Conservation (phyloP, 1,140 invertebrate species). For the Paraescarpia echinospica region DNA sequence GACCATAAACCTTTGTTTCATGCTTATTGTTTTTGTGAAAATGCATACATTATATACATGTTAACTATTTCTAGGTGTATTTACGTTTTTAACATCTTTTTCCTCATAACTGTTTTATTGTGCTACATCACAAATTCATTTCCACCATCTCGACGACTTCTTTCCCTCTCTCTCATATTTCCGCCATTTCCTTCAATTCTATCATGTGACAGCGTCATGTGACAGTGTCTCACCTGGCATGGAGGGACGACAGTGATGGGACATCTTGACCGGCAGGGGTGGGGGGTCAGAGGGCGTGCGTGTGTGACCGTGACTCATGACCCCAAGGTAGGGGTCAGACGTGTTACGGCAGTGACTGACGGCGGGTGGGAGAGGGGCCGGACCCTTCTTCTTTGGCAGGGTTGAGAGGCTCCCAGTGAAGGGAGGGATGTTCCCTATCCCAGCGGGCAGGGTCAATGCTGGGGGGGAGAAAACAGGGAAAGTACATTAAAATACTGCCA, state of each 20-base stretch:
- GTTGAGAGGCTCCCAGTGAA: slow-evolving; percentile 82
- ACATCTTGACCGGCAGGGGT: slow-evolving; percentile 27
- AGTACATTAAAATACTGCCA: neutral
- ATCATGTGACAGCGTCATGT: neutral
- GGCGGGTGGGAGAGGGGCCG: slow-evolving; percentile 40
- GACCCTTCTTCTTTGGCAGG: slow-evolving; percentile 67
- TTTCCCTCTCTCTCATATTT: too few species aligned
- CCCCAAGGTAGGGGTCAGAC: slow-evolving; percentile 57
- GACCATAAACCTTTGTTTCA: too few species aligned
- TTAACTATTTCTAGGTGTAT: too few species aligned
- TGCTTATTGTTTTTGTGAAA: too few species aligned
- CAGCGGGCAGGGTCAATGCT: neutral
- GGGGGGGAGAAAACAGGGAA: neutral
- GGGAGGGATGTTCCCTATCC: neutral
- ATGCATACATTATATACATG: too few species aligned
- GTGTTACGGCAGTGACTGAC: slow-evolving; percentile 29
- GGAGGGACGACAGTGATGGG: neutral
- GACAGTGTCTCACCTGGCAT: neutral
- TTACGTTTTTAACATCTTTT: too few species aligned
- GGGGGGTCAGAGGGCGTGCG: slow-evolving; percentile 71
- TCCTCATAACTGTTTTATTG: too few species aligned
- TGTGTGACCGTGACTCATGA: slow-evolving; percentile 65
- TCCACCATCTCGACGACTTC: too few species aligned
- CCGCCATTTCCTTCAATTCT: too few species aligned
- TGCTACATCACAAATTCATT: too few species aligned